Base-by-base conservation (phyloP, 1,140 invertebrate species). In the Ips typographus region DNA sequence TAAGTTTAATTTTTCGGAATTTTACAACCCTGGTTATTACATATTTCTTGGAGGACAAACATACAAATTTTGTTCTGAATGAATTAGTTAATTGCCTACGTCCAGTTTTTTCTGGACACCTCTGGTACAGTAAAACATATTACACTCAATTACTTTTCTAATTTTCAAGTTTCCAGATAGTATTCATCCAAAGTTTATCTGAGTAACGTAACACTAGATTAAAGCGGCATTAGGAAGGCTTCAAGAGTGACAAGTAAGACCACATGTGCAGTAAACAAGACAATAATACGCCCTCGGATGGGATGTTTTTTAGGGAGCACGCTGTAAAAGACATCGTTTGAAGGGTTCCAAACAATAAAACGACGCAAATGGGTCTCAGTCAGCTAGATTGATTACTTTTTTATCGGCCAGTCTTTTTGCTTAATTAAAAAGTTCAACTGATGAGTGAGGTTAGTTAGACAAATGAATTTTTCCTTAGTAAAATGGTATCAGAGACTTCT, bases 211-310 rank as follows among this genome's bases (percentile, higher is more conserved):
- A 22, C 22, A 22, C 44, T 49, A 2, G 7, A 49, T 22, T 49
- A 49, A 49, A 49, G 44, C 44, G 7, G 3, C 22, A 49, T 49
- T 49, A 49, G 44, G 44, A 49, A 22, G 44, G 3, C 44, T 22
- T 22, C 22, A 22, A 22, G 44, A 59, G 57, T 59, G 57, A 59
- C 57, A 59, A 41, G 57, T 59, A 59, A 59, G 57, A 59, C 57
- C 57, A 59, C 57, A 59, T 59, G 57, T 59, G 57, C 57, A 59
- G 39, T 59, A 59, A 59, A 41, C 57, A 59, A 41, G 40, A 59
- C 57, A 59, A 59, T 59, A 59, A 59, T 41, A 59, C 57, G 40
- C 57, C 57, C 57, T 59, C 57, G 6, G 44, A 49, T 49, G 44
- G 44, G 44, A n/a, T 22, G 41, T 49, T 49, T 49, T 49, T 47